Percentiles rank a stretch among this genome's conserved stretches.
phyloP scores from a whole-genome alignment of 2,797 vertebrate species.

The Sebastes paucispinis region DNA sequence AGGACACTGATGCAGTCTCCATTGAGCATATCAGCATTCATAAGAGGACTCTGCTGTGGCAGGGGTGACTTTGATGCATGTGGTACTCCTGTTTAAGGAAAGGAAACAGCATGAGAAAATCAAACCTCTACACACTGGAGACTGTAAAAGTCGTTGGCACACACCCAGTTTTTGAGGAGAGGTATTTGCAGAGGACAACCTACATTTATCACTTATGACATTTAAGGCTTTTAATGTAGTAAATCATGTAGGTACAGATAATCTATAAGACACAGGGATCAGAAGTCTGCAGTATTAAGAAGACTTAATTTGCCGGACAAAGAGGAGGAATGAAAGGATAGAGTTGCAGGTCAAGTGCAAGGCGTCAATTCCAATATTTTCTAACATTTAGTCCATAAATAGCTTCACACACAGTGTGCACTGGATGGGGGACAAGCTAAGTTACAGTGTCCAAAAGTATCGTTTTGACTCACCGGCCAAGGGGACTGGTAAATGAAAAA shows the following conservation, averaged over 20 bases:
- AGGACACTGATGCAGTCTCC: constrained; percentile 68
- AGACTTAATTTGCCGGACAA: constrained; percentile 17
- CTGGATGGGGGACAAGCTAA: background rate
- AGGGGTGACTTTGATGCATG: constrained; percentile 78
- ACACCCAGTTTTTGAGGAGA: constrained; percentile 45
- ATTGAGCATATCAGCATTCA: constrained; percentile 73
- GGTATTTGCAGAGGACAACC: constrained; percentile 47
- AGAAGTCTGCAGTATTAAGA: constrained; percentile 10
- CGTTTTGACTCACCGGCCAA: no score
- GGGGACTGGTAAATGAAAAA: background rate
- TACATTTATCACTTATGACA: constrained; percentile 50
- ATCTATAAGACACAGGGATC: constrained; percentile 32
- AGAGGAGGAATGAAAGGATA: constrained; percentile 1
- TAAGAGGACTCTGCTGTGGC: constrained; percentile 55
- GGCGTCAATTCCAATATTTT: constrained; percentile 11
- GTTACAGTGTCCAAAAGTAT: background rate
- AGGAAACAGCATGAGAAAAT: constrained; percentile 65
- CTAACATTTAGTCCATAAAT: constrained; percentile 24
- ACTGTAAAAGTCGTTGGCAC: constrained; percentile 58
- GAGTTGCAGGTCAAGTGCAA: background rate
- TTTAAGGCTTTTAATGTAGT: constrained; percentile 52
- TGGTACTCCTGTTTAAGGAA: constrained; percentile 66
- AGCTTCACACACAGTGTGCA: background rate
- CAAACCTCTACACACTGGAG: constrained; percentile 56
- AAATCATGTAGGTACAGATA: constrained; percentile 46